Evolutionary conservation across 2,113 vertebrate species (phyloP), one percentile per base, ranked within the genome.

Genomic region (Oxygymnocypris stewartii): DNA sequence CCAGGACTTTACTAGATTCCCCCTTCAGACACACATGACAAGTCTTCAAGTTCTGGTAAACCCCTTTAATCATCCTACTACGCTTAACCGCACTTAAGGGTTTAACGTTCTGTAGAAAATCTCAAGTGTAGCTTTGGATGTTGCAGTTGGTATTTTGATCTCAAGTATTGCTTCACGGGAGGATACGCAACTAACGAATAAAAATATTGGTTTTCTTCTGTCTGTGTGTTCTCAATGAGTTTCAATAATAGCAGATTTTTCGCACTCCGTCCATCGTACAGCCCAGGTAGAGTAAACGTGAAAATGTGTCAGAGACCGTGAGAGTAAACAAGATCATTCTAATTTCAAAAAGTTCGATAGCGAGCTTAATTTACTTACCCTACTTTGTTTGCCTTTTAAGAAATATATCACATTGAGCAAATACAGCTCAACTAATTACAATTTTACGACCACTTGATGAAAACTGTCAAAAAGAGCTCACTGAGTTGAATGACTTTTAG

Each of bases 1-100:
- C 88, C 84, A 86, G 81, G 79, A 84, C 82, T 85, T 80, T 80
- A 85, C 75, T 86, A 87, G 88, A 87, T 82, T 84, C 57, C n/a
- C 47, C 84, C n/a, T 61, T 79, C 74, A 74, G 87, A 85, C 86
- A 63, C 69, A 79, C 49, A 87, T 4, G 86, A 83, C 76, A 61
- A 59, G 47, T 84, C 86, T 82, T 85, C 57, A 85, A 44, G 74
- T 49, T 82, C 86, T 85, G 73, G 59, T 79, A 79, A 40, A 77
- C 65, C 82, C 25, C 65, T 85, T 89, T 89, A 89, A 89, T 88
- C 87, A 86, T 87, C 84, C 16, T 71, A 28, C 65, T 75, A 82
- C 23, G 23, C 74, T 87, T 87, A 85, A 90, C 75, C 84, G 71
- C 85, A 84, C 84, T 84, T 59, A 12, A 44, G 69, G 77, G 35